A percentile compares a stretch with the other conserved stretches of the same genome.
phyloP scores from a whole-genome alignment of 23 tunicate genomes.

The Trididemnum miniatum region DNA sequence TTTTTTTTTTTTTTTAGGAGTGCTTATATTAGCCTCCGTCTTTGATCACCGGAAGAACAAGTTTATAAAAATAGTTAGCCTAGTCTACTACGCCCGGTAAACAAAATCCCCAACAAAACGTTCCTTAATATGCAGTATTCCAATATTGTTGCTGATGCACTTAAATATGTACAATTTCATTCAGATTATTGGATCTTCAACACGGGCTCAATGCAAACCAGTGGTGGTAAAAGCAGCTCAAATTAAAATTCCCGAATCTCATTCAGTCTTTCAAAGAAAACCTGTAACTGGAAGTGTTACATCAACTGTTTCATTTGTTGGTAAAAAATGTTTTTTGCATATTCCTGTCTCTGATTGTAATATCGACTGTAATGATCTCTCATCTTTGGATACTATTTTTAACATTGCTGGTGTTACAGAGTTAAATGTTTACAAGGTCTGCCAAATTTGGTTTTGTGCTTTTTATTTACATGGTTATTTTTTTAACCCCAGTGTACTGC shows the following conservation, averaged over 20 bases:
- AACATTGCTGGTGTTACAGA: too few species aligned
- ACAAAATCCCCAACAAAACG: too few species aligned
- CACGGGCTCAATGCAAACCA: constrained; percentile 22
- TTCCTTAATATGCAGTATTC: too few species aligned
- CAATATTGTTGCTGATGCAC: too few species aligned
- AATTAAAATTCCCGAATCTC: constrained; percentile 21
- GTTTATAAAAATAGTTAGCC: constrained; percentile 37
- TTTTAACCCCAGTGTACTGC: too few species aligned
- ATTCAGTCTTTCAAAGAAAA: constrained; percentile 15
- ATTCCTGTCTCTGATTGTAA: too few species aligned
- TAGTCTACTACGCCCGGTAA: too few species aligned
- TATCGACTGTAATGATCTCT: too few species aligned
- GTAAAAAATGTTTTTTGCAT: constrained; percentile 16
- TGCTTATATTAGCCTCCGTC: not conserved
- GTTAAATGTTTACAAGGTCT: too few species aligned
- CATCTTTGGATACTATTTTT: too few species aligned
- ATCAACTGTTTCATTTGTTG: constrained; percentile 32
- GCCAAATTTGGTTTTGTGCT: not conserved
- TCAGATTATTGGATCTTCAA: constrained; percentile 37
- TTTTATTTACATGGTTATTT: too few species aligned
- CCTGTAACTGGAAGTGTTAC: constrained; percentile 35
- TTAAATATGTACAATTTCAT: not conserved
- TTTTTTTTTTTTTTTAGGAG: not conserved
- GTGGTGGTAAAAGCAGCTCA: constrained; percentile 32
- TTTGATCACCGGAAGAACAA: not conserved